Conservation (phyloP, 1,140 invertebrate species). For the Drosophila malerkotliana region DNA sequence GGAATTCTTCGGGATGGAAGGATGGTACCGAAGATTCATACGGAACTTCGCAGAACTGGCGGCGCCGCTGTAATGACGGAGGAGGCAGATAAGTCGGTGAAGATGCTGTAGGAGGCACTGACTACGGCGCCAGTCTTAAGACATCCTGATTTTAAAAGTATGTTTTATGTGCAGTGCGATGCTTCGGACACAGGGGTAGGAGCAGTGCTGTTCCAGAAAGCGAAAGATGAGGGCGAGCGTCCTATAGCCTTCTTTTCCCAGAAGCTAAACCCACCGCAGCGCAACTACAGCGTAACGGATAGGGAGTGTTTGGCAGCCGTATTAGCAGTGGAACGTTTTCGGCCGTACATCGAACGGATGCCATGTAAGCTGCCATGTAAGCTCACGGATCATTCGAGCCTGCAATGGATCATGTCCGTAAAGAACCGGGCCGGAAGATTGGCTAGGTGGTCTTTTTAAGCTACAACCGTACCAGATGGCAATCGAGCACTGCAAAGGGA, state of each 20-base stretch:
- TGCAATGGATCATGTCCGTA: neutral
- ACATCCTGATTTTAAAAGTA: neutral
- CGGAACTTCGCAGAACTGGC: too few species aligned
- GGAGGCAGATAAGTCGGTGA: neutral
- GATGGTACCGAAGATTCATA: too few species aligned
- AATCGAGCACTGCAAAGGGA: too few species aligned
- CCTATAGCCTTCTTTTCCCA: slow-evolving; percentile 3
- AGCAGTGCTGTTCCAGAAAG: neutral
- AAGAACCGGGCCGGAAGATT: too few species aligned
- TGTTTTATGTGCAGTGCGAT: slow-evolving; percentile 11
- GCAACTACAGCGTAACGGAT: slow-evolving; percentile 5
- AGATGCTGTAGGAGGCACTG: neutral
- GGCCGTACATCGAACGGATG: neutral
- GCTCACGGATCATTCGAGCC: slow-evolving; percentile 11
- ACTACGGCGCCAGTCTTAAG: neutral
- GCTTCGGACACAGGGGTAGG: neutral
- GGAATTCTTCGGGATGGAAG: too few species aligned
- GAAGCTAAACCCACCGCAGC: too few species aligned
- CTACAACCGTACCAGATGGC: too few species aligned
- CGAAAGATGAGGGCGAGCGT: neutral
- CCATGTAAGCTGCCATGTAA: neutral
- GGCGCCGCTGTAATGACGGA: neutral
- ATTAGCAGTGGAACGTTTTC: neutral
- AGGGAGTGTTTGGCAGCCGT: slow-evolving; percentile 3
- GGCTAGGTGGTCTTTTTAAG: too few species aligned